Evolutionary conservation across 2,113 vertebrate genomes (phyloP), one percentile per base, ranked within the genome.

Genomic region (Megalops atlanticus): DNA sequence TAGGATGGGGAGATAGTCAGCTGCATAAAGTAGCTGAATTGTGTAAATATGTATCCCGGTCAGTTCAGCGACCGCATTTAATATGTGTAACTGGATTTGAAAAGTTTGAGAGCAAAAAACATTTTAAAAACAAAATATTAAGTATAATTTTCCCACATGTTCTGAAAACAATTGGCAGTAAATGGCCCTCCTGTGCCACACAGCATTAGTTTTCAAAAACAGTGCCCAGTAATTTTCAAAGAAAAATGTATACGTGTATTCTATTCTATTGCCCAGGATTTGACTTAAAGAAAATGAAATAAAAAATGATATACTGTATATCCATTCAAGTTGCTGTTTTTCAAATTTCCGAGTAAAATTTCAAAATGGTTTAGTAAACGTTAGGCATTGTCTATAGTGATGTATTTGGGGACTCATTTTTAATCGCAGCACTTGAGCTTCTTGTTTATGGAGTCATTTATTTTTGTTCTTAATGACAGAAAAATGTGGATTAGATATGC

Each of bases 31-130:
- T 86, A 88, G 95, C 90, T 90, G 96, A 95, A 95, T 89, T 87
- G 70, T 98, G 96, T 96, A 96, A 92, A 97, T 95, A 95, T 91
- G 90, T 94, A 86, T 94, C 92, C 94, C 90, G 96, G 96, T 97
- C 96, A 95, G 94, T 97, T 96, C 95, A 95, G 90, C 94, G 96
- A 95, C 96, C 96, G 43, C 91, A 87, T 91, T 94, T 94, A 96
- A 95, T 94, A 94, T 92, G 91, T 94, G 93, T 93, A 93, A 83
- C 88, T 85, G 91, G 92, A 95, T 92, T 90, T 94, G 88, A 95
- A 93, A 87, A 93, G 92, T 95, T 95, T 52, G 40, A 54, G 31
- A 81, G 43, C 5, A 78, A 80, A 84, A 85, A 49, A 73, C 76
- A n/a, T 45, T 71, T 71, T 71, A 7, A 54, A 80, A 33, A 47